Percentiles rank a stretch among this genome's conserved stretches.
Evolutionary conservation across 2,888 invertebrate species (phyloP).

Genomic region (Pteria penguin): DNA sequence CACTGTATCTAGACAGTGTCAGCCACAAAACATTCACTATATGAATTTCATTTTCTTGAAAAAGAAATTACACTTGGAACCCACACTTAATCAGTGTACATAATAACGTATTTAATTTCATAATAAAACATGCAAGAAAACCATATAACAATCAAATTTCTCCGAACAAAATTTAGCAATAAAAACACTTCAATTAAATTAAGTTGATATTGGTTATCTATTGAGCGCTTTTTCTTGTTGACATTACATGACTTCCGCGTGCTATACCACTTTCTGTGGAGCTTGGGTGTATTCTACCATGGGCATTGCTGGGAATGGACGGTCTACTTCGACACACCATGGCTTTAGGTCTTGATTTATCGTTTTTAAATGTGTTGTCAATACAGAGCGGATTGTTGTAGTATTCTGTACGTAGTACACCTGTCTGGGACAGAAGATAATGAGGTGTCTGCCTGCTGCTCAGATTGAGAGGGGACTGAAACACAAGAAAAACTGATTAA

Average conservation of each 20-base stretch:
- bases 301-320: conserved; percentile 38
- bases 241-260: background rate
- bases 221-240: background rate
- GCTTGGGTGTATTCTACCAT: conserved; percentile 28
- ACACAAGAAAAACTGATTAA: too few relatives aligned
- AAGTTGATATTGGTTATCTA: too few relatives aligned
- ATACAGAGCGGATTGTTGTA: conserved; percentile 26
- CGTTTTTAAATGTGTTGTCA: background rate
- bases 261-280: background rate
- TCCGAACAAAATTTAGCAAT: too few relatives aligned
- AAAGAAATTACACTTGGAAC: too few relatives aligned
- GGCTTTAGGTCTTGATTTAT: background rate
- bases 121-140: too few relatives aligned
- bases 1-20: too few relatives aligned
- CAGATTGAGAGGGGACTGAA: background rate
- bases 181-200: too few relatives aligned
- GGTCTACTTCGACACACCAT: conserved; percentile 39
- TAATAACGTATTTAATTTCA: too few relatives aligned
- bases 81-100: too few relatives aligned
- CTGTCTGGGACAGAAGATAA: conserved; percentile 28
- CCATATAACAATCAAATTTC: too few relatives aligned
- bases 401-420: conserved; percentile 32
- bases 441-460: conserved; percentile 18
- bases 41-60: too few relatives aligned
- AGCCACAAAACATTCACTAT: too few relatives aligned